Percentiles rank a stretch among this genome's conserved stretches.
These are phyloP conservation scores for Drosophila anomalata DNA, from an alignment of 2,888 invertebrate genomes.

Conservation along the genomic window DNA sequence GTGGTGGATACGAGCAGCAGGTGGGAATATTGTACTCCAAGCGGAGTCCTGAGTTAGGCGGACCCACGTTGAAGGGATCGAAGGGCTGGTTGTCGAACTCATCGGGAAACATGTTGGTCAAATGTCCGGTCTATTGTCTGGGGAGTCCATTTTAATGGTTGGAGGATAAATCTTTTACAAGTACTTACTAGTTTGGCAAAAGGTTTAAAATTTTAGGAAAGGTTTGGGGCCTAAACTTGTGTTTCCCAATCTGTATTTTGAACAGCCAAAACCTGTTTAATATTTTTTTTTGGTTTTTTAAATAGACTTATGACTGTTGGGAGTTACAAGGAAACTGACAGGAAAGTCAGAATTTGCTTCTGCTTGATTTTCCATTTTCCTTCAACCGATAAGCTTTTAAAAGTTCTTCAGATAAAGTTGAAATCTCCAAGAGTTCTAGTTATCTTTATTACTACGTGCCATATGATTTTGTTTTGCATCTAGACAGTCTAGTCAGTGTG, in stretches of 20 bases:
- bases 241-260: not conserved
- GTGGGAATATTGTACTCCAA: constrained; percentile 45
- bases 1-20: constrained; percentile 53
- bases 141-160: not conserved
- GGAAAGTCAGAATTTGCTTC: not conserved
- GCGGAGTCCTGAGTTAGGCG: constrained; percentile 10
- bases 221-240: not conserved
- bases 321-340: constrained; percentile 13
- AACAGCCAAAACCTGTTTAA: not conserved
- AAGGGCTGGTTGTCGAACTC: constrained; percentile 36
- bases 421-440: not conserved
- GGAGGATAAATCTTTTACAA: not conserved
- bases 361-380: not conserved
- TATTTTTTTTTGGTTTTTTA: not conserved
- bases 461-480: not conserved
- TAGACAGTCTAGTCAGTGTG: not conserved
- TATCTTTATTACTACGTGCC: constrained; percentile 1
- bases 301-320: not conserved
- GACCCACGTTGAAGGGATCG: constrained; percentile 60
- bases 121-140: constrained; percentile 2
- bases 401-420: not conserved
- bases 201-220: not conserved
- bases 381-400: not conserved
- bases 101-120: constrained; percentile 49
- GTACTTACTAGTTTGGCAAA: constrained; percentile 10